phyloP scores from a whole-genome alignment of 2,888 invertebrate species.

The Sphaerophoria rueppellii region DNA sequence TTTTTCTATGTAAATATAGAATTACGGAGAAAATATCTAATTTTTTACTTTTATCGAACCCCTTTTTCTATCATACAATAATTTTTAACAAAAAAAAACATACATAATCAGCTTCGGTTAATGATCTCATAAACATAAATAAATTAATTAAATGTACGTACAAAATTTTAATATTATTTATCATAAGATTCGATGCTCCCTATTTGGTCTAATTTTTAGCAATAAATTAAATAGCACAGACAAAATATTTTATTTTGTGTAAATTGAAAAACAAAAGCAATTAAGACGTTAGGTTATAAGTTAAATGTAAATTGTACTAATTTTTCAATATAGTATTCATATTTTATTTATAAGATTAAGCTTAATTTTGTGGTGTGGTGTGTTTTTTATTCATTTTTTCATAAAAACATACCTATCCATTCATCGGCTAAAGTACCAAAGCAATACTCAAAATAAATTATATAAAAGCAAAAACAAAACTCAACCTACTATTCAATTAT shows the following conservation, averaged over 20 bases:
- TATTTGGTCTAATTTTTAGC: slow-evolving; percentile 72
- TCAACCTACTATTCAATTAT: slow-evolving; percentile 75
- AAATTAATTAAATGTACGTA: slow-evolving; percentile 40
- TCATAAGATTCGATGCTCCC: slow-evolving; percentile 56
- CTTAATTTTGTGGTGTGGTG: slow-evolving; percentile 56
- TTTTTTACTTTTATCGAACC: neutral
- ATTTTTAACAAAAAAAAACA: slow-evolving; percentile 20
- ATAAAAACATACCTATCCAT: slow-evolving; percentile 50
- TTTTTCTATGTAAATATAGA: slow-evolving; percentile 40
- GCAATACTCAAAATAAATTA: slow-evolving; percentile 80
- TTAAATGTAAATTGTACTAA: slow-evolving; percentile 6
- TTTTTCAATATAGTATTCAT: slow-evolving; percentile 14
- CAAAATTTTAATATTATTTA: slow-evolving; percentile 28
- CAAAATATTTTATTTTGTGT: slow-evolving; percentile 49
- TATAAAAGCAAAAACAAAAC: slow-evolving; percentile 69
- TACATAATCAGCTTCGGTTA: slow-evolving; percentile 74
- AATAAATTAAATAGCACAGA: slow-evolving; percentile 56
- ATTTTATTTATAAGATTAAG: slow-evolving; percentile 58
- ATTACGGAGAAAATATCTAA: slow-evolving; percentile 10
- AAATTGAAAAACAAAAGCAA: slow-evolving; percentile 37
- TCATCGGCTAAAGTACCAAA: slow-evolving; percentile 83
- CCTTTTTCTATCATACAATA: slow-evolving; percentile 7
- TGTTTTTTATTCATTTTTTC: slow-evolving; percentile 4
- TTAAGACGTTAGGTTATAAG: slow-evolving; percentile 48
- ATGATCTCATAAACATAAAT: slow-evolving; percentile 74